Percentiles rank a stretch among this genome's conserved stretches.
phyloP scores from a whole-genome alignment of 2,888 invertebrate genomes.

The Ormyrus rosae region DNA sequence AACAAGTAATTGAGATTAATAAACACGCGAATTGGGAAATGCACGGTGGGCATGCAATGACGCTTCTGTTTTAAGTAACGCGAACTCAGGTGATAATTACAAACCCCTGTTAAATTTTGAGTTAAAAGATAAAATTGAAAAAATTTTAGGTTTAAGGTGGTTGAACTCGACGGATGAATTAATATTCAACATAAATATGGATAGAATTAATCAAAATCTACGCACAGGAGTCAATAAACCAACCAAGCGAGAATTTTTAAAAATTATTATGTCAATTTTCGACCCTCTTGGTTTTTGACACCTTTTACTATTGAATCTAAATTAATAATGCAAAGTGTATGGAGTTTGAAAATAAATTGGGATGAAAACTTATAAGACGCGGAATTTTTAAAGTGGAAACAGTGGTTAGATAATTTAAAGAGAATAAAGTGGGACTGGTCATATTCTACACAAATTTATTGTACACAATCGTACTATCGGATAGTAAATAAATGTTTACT shows the following conservation, averaged over 20 bases:
- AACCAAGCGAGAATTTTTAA: not conserved
- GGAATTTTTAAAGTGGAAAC: not conserved
- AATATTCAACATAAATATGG: too few relatives aligned
- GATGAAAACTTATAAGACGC: not conserved
- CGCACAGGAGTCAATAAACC: not conserved
- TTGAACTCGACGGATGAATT: not conserved
- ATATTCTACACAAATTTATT: too few relatives aligned
- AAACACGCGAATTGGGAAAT: not conserved
- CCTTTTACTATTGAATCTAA: slow-evolving; percentile 9
- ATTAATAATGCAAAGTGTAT: not conserved
- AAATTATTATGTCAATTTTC: not conserved
- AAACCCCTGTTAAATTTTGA: too few relatives aligned
- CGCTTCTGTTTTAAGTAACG: not conserved
- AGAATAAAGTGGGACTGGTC: too few relatives aligned
- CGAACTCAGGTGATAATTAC: not conserved
- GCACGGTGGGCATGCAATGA: not conserved
- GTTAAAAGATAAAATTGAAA: too few relatives aligned
- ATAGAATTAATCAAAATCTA: too few relatives aligned
- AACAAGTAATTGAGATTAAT: not conserved
- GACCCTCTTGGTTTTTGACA: not conserved
- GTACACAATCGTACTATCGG: too few relatives aligned
- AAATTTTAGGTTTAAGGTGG: slow-evolving; percentile 10
- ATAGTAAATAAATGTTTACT: too few relatives aligned
- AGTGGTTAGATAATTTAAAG: not conserved
- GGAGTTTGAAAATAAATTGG: slow-evolving; percentile 1